Base-by-base conservation (phyloP, 2,888 invertebrate species). In the Coecobrya sp. region DNA sequence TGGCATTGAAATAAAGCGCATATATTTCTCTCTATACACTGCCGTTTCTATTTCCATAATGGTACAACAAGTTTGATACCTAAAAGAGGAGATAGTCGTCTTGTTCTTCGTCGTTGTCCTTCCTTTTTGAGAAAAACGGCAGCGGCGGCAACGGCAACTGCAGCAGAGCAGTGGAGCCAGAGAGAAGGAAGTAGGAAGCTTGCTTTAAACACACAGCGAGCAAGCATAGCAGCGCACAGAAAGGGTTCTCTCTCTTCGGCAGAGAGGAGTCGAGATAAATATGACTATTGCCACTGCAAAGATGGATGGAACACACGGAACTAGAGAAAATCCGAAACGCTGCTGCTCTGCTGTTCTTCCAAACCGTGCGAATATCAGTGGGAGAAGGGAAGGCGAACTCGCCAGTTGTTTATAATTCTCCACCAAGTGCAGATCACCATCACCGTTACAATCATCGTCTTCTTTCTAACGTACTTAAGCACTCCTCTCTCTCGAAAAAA, bases 371-470 rank as follows among this genome's bases (percentile, higher is more conserved):
- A 82, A 62, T 82, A 82, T 82, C 82, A 62, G 36, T 82, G 82
- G 59, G 62, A 19, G 82, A 82, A 42, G 30, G 82, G 82, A 82
- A 82, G 82, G 62, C 59, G 42, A 82, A 62, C 82, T 59, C 82
- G 92, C 65, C 92, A 92, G 92, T 92, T 92, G 81, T 88, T 84
- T 86, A 62, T 55, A 92, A 84, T 76, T 84, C 88, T 68, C 76
- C 92, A 76, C 27, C 88, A 88, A 84, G 92, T 92, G 87, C 42
- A 92, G 92, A 88, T 92, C 92, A 81, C 42, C 55, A 52, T 81
- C 76, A 16, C 52, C 79, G 73, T 52, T 30, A 30, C 27, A 27
- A 36, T 52, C 52, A 19, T 36, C 55, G 79, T 62, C 22, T 68
- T 30, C 30, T 27, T 59, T 30, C 10, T 13, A 27, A 30, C 13